These are phyloP conservation scores for Montipora foliosa DNA, from an alignment of 64 coral and sea anemone genomes.

Conservation along the genomic window DNA sequence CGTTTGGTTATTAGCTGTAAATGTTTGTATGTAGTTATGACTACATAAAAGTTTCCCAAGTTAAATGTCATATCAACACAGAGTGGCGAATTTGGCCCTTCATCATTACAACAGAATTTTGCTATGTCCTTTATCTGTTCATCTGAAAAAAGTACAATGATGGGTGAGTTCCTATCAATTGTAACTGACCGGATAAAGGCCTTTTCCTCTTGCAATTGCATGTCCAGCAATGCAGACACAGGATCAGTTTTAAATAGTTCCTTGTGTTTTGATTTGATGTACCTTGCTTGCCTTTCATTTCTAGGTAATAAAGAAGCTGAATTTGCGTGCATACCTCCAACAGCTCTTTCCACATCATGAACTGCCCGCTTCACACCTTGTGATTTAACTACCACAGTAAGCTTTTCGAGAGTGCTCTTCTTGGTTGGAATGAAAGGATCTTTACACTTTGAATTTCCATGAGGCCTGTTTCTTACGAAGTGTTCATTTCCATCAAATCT, in stretches of 20 bases:
- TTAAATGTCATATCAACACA: constrained; percentile 45
- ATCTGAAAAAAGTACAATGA: constrained; percentile 28
- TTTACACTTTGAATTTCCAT: too few relatives aligned
- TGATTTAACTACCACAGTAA: too few relatives aligned
- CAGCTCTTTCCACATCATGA: constrained; percentile 31
- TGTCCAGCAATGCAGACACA: constrained; percentile 41
- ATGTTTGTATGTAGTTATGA: constrained; percentile 42
- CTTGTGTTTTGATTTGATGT: constrained; percentile 13
- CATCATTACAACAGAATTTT: constrained; percentile 69
- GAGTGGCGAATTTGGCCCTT: constrained; percentile 22
- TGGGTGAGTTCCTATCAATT: constrained; percentile 46
- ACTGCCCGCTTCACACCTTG: constrained; percentile 35
- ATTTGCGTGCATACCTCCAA: constrained; percentile 52
- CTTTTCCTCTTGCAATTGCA: constrained; percentile 40
- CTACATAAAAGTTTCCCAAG: constrained; percentile 24
- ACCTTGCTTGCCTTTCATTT: constrained; percentile 38
- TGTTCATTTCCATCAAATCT: too few relatives aligned
- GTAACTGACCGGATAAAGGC: constrained; percentile 48
- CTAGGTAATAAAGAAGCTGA: constrained; percentile 42
- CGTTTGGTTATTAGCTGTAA: not conserved
- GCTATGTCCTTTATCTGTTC: constrained; percentile 48
- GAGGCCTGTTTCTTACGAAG: too few relatives aligned
- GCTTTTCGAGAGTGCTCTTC: too few relatives aligned
- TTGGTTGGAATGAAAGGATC: too few relatives aligned
- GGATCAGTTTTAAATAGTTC: constrained; percentile 11